A percentile compares a stretch with the other conserved stretches of the same genome.
Conservation (phyloP, 2,113 vertebrate species). For the Phocoena phocoena region DNA sequence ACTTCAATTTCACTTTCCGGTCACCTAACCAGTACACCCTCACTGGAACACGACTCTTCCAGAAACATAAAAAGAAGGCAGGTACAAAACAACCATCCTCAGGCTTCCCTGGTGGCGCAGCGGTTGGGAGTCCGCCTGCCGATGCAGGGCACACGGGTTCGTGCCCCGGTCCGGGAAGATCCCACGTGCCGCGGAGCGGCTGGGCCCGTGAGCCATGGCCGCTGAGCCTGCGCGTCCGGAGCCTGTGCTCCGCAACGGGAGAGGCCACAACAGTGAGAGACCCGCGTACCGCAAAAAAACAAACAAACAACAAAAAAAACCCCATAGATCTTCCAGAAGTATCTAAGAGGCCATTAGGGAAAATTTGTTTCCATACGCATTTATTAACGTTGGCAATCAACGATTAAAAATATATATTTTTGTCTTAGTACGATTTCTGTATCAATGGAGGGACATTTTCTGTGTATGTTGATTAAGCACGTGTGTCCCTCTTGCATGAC, state of each 20-base stretch:
- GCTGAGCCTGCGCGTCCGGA: too few relatives aligned
- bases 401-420: neutral
- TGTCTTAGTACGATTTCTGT: neutral
- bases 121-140: too few relatives aligned
- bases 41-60: neutral
- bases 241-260: too few relatives aligned
- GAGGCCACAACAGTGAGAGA: too few relatives aligned
- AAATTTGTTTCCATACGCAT: neutral
- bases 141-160: too few relatives aligned
- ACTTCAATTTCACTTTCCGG: neutral
- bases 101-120: too few relatives aligned
- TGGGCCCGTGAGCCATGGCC: too few relatives aligned
- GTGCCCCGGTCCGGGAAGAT: rapidly evolving
- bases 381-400: neutral
- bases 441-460: neutral
- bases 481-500: neutral
- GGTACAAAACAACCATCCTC: neutral
- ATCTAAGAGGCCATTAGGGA: neutral
- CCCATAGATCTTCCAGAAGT: neutral
- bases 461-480: neutral
- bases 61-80: neutral
- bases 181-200: too few relatives aligned
- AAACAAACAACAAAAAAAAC: too few relatives aligned
- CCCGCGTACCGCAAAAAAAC: rapidly evolving
- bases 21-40: neutral